A percentile compares a stretch with the other conserved stretches of the same genome.
These are phyloP conservation scores for Danio tinwini DNA, from an alignment of 2,797 vertebrate species.

Conservation along the genomic window DNA sequence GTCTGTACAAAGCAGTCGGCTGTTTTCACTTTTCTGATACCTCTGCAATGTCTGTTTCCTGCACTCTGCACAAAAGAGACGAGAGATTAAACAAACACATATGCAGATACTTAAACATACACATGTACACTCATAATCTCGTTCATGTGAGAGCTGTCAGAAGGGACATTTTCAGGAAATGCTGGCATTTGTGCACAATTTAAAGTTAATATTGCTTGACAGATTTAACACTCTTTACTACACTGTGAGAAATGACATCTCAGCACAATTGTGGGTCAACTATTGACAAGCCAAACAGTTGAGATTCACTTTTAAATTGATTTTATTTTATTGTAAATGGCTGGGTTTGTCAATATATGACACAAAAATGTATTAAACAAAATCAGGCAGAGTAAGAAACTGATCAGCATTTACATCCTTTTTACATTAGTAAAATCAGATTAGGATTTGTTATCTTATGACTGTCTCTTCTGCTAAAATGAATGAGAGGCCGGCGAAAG, in stretches of 20 bases:
- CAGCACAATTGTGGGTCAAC: no score
- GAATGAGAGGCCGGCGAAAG: slow-evolving; percentile 9
- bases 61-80: slow-evolving; percentile 72
- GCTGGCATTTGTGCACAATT: background rate
- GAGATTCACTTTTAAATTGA: background rate
- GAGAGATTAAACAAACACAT: slow-evolving; percentile 20
- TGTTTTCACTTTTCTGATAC: slow-evolving; percentile 88
- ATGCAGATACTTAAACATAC: background rate
- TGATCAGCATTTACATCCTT: slow-evolving; percentile 5
- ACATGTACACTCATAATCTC: background rate
- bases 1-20: slow-evolving; percentile 83
- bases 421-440: slow-evolving; percentile 14
- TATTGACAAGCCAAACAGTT: no score
- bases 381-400: background rate
- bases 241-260: no score
- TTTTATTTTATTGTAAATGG: no score
- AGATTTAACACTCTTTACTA: background rate
- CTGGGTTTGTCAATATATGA: no score
- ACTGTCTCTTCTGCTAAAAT: slow-evolving; percentile 21
- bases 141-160: background rate
- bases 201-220: background rate
- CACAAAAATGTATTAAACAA: background rate
- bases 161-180: slow-evolving; percentile 3
- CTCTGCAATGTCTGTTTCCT: slow-evolving; percentile 84
- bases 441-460: background rate